Evolutionary conservation across 1,140 invertebrate species (phyloP).

Genomic region (Samia ricini): DNA sequence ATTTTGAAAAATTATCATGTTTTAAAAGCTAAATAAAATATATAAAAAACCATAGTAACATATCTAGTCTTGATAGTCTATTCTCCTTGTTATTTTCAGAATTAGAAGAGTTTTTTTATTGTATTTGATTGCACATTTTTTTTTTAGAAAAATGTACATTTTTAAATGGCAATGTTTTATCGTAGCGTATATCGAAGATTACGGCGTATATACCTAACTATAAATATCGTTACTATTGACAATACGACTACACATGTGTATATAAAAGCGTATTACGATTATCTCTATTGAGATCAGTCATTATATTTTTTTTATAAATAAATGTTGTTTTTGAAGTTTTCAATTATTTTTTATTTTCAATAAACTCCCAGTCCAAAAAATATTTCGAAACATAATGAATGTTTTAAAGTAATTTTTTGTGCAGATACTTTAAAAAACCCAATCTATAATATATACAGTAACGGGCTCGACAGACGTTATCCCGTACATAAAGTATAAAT

Average conservation of each 20-base stretch:
- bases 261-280: conserved; percentile 25
- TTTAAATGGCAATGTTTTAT: background rate
- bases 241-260: background rate
- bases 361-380: no score
- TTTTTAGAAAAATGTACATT: background rate
- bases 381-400: no score
- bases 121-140: background rate
- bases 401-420: no score
- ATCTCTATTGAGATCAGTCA: conserved; percentile 66
- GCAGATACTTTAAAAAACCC: no score
- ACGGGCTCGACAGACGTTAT: no score
- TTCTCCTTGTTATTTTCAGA: background rate
- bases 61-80: background rate
- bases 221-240: background rate
- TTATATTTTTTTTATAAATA: conserved; percentile 63
- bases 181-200: background rate
- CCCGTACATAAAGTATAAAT: no score
- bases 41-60: background rate
- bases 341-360: no score
- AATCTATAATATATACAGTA: no score
- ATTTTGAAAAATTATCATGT: no score
- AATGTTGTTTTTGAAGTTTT: conserved; percentile 38
- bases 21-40: no score
- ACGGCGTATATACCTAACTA: background rate
- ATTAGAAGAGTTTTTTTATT: background rate